These are phyloP conservation scores for Dendrocopos noguchii DNA, from an alignment of 2,113 vertebrate genomes.

Conservation along the genomic window DNA sequence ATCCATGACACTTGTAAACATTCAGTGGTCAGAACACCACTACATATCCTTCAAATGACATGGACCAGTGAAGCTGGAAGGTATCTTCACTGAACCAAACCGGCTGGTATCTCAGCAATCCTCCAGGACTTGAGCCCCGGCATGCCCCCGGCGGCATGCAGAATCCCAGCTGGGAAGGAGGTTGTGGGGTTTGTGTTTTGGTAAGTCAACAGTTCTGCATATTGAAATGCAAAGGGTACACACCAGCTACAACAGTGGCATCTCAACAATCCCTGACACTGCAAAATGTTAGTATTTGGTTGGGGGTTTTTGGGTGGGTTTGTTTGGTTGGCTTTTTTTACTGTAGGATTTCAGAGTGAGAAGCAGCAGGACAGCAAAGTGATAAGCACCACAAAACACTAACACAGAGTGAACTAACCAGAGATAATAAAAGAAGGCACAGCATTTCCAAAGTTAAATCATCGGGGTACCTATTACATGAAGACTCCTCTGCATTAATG, in stretches of 20 bases:
- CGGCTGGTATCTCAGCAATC: conserved; percentile 72
- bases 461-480: not conserved
- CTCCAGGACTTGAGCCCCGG: conserved; percentile 63
- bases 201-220: conserved; percentile 56
- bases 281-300: not conserved
- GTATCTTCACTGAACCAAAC: conserved; percentile 70
- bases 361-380: not conserved
- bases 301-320: not conserved
- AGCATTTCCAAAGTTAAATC: conserved; percentile 20
- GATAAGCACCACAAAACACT: not conserved
- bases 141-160: not conserved
- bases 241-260: not conserved
- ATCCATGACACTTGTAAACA: conserved; percentile 81
- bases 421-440: conserved; percentile 2
- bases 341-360: not conserved
- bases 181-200: conserved; percentile 43
- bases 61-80: conserved; percentile 80
- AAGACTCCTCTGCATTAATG: not conserved
- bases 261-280: not conserved
- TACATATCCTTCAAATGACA: conserved; percentile 82
- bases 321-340: not conserved
- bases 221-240: conserved; percentile 21
- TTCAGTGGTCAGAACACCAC: conserved; percentile 78
- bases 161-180: conserved; percentile 18
- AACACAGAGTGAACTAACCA: not conserved